phyloP scores from a whole-genome alignment of 2,797 vertebrate species.

The Darevskia mixta region DNA sequence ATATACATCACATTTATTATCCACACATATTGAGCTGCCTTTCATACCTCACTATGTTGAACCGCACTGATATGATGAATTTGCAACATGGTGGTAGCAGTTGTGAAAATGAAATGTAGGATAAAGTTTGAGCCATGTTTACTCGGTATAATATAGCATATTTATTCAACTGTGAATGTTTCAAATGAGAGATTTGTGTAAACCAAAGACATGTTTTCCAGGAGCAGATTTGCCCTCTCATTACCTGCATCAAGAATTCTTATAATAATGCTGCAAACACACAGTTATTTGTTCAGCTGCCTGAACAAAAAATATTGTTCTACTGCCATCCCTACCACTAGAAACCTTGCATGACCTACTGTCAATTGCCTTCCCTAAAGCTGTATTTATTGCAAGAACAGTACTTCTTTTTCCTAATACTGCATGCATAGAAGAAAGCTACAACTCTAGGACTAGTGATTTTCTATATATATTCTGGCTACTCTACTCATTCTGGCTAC shows the following conservation, averaged over 20 bases:
- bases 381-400: not conserved
- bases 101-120: not conserved
- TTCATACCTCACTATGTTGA: slow-evolving; percentile 56
- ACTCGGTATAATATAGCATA: not conserved
- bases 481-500: not conserved
- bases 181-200: slow-evolving; percentile 3
- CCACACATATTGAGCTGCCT: slow-evolving; percentile 47
- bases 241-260: slow-evolving; percentile 9
- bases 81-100: not conserved
- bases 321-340: not conserved
- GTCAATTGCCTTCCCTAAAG: not conserved
- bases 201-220: slow-evolving; percentile 1
- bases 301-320: not conserved
- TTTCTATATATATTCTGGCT: not conserved
- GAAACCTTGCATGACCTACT: not conserved
- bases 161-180: not conserved
- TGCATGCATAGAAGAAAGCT: not conserved
- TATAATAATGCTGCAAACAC: not conserved
- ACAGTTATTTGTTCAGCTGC: slow-evolving; percentile 4
- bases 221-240: not conserved
- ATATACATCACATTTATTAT: slow-evolving; percentile 59
- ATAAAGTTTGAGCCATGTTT: not conserved
- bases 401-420: not conserved
- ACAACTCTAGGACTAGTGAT: not conserved
- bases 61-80: not conserved